A percentile compares a stretch with the other conserved stretches of the same genome.
phyloP scores from a whole-genome alignment of 2,888 invertebrate genomes.

The Atethmia centrago region DNA sequence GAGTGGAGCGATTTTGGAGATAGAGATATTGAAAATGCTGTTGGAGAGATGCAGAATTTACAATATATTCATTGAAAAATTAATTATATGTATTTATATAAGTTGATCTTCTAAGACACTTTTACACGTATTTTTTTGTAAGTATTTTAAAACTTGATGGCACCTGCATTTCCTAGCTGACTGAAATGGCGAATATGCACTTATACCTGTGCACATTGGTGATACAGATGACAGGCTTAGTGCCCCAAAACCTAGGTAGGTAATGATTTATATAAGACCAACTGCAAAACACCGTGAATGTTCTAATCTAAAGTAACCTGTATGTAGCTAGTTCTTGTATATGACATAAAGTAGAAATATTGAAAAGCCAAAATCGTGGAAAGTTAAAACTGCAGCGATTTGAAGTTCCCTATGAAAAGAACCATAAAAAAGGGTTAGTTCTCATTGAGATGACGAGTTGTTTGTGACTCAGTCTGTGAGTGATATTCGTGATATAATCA shows the following conservation, averaged over 20 bases:
- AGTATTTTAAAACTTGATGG: not conserved
- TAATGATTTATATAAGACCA: not conserved
- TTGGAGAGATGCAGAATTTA: not conserved
- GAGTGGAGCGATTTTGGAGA: conserved; percentile 8
- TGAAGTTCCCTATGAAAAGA: not conserved
- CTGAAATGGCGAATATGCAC: not conserved
- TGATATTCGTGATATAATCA: not conserved
- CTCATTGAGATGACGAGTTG: not conserved
- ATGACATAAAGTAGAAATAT: not conserved
- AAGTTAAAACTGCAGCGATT: not conserved
- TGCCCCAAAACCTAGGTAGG: not conserved
- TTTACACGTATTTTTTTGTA: too few relatives aligned
- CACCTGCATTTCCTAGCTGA: not conserved
- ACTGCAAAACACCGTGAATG: not conserved
- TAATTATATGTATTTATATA: too few relatives aligned
- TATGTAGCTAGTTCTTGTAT: not conserved
- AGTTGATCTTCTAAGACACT: too few relatives aligned
- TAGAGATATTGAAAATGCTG: not conserved
- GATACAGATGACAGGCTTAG: not conserved
- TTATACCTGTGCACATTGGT: not conserved
- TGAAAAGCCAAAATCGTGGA: not conserved
- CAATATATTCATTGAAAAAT: not conserved
- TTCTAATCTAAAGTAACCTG: not conserved
- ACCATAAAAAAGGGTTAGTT: not conserved
- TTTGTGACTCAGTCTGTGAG: not conserved